These are phyloP conservation scores for Hyphantria cunea DNA, from an alignment of 1,140 invertebrate species.

Conservation along the genomic window DNA sequence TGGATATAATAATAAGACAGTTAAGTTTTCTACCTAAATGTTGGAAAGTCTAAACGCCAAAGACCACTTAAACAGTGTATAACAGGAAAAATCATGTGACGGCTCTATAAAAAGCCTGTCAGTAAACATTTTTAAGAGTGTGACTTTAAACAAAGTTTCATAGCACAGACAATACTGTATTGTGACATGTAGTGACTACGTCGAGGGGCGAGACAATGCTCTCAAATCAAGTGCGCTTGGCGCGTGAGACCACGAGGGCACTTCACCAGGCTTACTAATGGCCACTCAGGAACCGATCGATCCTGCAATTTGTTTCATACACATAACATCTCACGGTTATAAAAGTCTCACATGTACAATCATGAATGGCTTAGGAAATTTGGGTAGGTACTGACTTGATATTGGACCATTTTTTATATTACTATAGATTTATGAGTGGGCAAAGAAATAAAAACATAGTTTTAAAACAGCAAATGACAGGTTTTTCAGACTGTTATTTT, in stretches of 20 bases:
- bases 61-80: not conserved
- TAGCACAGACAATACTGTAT: conserved; percentile 30
- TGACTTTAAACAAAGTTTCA: conserved; percentile 26
- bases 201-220: conserved; percentile 38
- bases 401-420: no score
- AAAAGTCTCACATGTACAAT: no score
- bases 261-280: conserved; percentile 44
- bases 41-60: not conserved
- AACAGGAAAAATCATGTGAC: conserved; percentile 19
- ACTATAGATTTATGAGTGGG: no score
- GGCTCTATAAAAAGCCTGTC: conserved; percentile 11
- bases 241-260: conserved; percentile 37
- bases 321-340: no score
- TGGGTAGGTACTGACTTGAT: no score
- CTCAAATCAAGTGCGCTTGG: conserved; percentile 37
- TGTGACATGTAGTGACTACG: conserved; percentile 33
- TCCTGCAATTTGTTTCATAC: conserved; percentile 24
- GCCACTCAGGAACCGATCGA: conserved; percentile 39
- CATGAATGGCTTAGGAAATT: no score
- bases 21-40: no score
- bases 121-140: conserved; percentile 22
- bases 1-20: no score
- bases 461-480: no score
- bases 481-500: no score
- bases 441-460: no score